Evolutionary conservation across 1,140 invertebrate species (phyloP).

Genomic region (Contarinia nasturtii): DNA sequence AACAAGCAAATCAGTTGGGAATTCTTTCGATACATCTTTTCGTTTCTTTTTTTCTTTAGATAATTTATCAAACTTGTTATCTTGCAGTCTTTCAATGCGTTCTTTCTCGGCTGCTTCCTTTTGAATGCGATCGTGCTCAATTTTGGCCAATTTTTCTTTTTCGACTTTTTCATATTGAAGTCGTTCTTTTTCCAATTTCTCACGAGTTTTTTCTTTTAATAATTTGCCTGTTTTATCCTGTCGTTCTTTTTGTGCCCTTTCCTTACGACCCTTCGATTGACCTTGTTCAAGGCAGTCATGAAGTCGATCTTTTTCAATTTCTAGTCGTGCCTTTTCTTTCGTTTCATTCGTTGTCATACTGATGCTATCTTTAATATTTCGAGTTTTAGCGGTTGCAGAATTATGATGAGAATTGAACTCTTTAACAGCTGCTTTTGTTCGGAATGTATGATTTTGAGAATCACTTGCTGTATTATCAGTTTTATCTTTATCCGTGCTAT

Average conservation of each 20-base stretch:
- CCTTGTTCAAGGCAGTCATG: no score
- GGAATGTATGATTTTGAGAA: conserved; percentile 42
- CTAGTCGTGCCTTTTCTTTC: conserved; percentile 1
- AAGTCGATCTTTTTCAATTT: not conserved
- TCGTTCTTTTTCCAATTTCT: not conserved
- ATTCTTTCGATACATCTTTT: conserved; percentile 33
- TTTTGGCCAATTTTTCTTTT: not conserved
- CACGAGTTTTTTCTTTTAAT: not conserved
- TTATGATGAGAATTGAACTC: conserved; percentile 35
- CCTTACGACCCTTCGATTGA: not conserved
- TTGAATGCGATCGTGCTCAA: not conserved
- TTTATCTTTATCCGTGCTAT: conserved; percentile 29
- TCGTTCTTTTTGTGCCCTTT: not conserved
- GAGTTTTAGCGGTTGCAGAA: not conserved
- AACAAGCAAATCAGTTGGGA: conserved; percentile 57
- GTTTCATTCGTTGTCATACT: conserved; percentile 1
- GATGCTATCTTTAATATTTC: conserved; percentile 5
- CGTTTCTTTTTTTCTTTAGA: conserved; percentile 31
- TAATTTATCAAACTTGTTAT: conserved; percentile 15
- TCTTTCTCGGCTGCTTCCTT: not conserved
- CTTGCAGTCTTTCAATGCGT: conserved; percentile 16
- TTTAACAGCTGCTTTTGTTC: conserved; percentile 68
- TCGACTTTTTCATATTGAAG: not conserved
- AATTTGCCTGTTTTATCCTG: not conserved
- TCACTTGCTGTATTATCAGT: conserved; percentile 37